These are phyloP conservation scores for Eurypyga helias DNA, from an alignment of 2,113 vertebrate species.

Conservation along the genomic window DNA sequence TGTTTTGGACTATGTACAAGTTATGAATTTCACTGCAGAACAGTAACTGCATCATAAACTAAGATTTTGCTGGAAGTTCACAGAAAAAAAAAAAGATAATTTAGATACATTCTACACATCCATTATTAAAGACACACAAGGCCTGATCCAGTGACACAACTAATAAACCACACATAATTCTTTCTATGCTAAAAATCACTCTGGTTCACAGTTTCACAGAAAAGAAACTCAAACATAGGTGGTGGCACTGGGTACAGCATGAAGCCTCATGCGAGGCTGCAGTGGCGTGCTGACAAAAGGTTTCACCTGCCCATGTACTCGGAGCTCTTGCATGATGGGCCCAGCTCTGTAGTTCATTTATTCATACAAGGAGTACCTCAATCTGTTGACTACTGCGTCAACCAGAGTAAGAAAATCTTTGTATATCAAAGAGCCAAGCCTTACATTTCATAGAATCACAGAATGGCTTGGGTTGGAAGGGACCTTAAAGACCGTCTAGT, in stretches of 20 bases:
- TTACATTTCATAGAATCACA: background rate
- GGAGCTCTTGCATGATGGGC: background rate
- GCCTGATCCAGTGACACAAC: background rate
- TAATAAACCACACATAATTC: background rate
- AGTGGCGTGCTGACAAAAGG: background rate
- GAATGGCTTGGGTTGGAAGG: no score
- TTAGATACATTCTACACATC: background rate
- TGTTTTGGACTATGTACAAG: background rate
- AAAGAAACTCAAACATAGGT: background rate
- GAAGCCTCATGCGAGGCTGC: background rate
- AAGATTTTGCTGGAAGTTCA: background rate
- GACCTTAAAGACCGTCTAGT: no score
- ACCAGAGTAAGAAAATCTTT: background rate
- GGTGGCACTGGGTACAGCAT: background rate
- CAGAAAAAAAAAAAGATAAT: background rate
- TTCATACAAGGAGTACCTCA: background rate
- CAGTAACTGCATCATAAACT: background rate
- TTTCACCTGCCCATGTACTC: background rate
- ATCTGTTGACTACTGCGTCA: background rate
- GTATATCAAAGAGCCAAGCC: background rate
- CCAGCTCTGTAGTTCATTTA: background rate
- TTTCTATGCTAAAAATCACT: background rate
- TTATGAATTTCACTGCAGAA: background rate
- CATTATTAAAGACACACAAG: background rate
- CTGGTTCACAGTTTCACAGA: background rate